Conservation (phyloP, 2,888 invertebrate species). For the Abrostola triplasia region DNA sequence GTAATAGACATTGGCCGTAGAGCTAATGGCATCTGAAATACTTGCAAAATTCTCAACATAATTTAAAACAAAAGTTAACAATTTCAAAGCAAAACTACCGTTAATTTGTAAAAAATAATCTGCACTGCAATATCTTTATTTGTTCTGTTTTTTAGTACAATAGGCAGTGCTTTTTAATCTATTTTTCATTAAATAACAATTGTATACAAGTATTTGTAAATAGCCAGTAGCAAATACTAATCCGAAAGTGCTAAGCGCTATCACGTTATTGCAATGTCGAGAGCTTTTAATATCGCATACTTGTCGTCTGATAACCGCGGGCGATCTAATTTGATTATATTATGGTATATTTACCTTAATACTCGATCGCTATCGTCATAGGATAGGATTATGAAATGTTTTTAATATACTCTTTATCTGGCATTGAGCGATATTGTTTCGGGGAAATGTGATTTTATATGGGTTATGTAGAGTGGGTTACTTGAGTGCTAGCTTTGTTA, state of each 20-base stretch:
- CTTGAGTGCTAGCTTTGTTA: slow-evolving; percentile 8
- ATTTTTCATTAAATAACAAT: too few species aligned
- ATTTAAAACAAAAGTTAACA: too few species aligned
- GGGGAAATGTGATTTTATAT: slow-evolving; percentile 18
- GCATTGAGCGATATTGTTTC: slow-evolving; percentile 17
- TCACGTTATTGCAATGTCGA: slow-evolving; percentile 22
- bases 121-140: too few species aligned
- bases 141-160: too few species aligned
- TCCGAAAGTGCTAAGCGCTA: slow-evolving; percentile 4
- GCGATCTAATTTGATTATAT: slow-evolving; percentile 42
- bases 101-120: too few species aligned
- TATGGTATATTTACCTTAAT: slow-evolving; percentile 23
- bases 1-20: too few species aligned
- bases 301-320: slow-evolving; percentile 23
- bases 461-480: slow-evolving; percentile 11
- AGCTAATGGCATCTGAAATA: too few species aligned
- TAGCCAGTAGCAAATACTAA: background rate
- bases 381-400: slow-evolving; percentile 23
- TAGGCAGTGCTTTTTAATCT: too few species aligned
- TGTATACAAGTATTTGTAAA: too few species aligned
- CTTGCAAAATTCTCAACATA: too few species aligned
- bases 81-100: too few species aligned
- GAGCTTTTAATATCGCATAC: slow-evolving; percentile 22
- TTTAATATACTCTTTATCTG: slow-evolving; percentile 45
- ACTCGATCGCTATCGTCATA: slow-evolving; percentile 22